phyloP scores from a whole-genome alignment of 2,113 vertebrate species.

The Limnothrissa miodon region DNA sequence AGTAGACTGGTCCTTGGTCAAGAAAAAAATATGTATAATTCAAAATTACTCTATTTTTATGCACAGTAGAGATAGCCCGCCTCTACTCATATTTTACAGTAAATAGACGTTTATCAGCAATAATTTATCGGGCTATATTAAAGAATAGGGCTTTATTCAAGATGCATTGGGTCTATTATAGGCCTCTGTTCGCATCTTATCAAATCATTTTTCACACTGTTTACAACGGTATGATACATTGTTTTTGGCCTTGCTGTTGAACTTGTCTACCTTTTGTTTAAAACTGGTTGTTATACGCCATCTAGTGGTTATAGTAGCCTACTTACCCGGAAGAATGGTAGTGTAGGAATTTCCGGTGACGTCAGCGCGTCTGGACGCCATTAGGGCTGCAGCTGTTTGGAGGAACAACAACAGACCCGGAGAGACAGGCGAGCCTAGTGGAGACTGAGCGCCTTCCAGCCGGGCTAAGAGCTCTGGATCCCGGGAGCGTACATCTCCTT shows the following conservation, averaged over 20 bases:
- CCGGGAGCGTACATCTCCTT: conserved; percentile 75
- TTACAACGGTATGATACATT: no score
- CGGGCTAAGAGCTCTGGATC: conserved; percentile 68
- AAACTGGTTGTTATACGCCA: conserved; percentile 52
- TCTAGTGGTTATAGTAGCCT: conserved; percentile 63
- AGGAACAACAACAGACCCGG: conserved; percentile 82
- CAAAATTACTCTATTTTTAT: neutral
- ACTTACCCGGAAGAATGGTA: conserved; percentile 77
- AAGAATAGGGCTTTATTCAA: no score
- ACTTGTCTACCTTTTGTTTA: conserved; percentile 45
- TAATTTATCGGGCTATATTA: neutral
- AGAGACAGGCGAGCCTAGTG: conserved; percentile 58
- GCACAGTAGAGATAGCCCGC: neutral
- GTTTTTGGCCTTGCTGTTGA: neutral
- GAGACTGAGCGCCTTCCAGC: conserved; percentile 66
- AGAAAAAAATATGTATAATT: neutral
- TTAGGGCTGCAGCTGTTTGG: conserved; percentile 84
- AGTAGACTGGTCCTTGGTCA: neutral
- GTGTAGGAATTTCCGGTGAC: conserved; percentile 88
- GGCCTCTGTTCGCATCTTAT: no score
- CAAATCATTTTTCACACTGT: no score
- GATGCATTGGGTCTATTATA: no score
- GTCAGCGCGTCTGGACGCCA: conserved; percentile 83
- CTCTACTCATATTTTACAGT: no score
- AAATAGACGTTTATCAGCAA: no score